Evolutionary conservation across 2,797 vertebrate genomes (phyloP).

Genomic region (Myoxocephalus aenaeus): DNA sequence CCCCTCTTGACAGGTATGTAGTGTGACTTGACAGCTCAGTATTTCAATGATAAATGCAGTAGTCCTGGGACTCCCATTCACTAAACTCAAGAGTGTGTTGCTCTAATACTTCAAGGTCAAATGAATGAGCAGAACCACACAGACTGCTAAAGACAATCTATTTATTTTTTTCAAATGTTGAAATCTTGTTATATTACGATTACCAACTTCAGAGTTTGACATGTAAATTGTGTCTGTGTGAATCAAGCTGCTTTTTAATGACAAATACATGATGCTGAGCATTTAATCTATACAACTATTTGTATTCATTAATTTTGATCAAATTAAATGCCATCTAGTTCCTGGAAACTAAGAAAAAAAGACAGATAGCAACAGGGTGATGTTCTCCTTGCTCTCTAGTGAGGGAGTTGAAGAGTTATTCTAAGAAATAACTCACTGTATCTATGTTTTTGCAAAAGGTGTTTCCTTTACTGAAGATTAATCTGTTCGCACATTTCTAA

Average conservation of each 20-base stretch:
- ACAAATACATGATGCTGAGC: background rate
- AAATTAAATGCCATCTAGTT: conserved; percentile 7
- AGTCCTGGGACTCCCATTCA: conserved; percentile 86
- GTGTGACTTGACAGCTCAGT: conserved; percentile 89
- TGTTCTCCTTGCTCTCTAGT: conserved; percentile 2
- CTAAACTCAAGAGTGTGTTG: conserved; percentile 84
- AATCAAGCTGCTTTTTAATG: background rate
- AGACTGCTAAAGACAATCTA: conserved; percentile 57
- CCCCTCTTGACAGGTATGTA: conserved; percentile 86
- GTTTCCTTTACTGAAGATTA: conserved; percentile 2
- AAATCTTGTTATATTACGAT: conserved; percentile 20
- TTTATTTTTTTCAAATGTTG: conserved; percentile 13
- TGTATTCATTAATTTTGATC: background rate
- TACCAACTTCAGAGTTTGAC: background rate
- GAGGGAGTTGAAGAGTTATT: conserved; percentile 23
- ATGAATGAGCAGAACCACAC: conserved; percentile 74
- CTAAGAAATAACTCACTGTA: conserved; percentile 34
- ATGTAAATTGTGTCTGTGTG: background rate
- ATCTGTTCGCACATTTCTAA: conserved; percentile 33
- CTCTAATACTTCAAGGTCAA: conserved; percentile 86
- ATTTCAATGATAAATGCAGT: conserved; percentile 90
- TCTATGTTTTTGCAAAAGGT: conserved; percentile 16
- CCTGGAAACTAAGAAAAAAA: conserved; percentile 15
- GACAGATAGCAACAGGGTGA: background rate
- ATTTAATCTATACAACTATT: background rate